These are phyloP conservation scores for Enteromius radiatus DNA, from an alignment of 2,797 vertebrate genomes.

Conservation along the genomic window DNA sequence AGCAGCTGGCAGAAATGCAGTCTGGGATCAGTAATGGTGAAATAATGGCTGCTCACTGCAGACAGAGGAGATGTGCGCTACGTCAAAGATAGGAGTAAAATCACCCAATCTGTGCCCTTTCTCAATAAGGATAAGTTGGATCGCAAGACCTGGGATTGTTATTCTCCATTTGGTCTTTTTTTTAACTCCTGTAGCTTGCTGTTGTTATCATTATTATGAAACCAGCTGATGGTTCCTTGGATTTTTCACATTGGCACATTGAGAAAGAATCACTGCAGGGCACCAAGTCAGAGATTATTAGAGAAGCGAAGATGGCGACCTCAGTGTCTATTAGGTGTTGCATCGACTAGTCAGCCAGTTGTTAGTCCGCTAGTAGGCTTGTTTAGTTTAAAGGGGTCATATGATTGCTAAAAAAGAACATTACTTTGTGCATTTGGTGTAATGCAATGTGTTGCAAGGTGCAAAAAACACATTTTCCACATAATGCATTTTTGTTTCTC, in stretches of 20 bases:
- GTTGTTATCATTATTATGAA: not conserved
- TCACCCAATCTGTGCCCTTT: not conserved
- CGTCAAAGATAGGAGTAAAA: constrained; percentile 15
- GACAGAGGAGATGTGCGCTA: constrained; percentile 3
- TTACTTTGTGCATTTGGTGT: no score
- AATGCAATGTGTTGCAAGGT: no score
- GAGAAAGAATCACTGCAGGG: not conserved
- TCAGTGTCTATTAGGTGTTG: not conserved
- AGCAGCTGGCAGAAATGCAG: constrained; percentile 31
- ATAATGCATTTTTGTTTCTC: no score
- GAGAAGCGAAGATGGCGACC: not conserved
- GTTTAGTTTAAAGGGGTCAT: not conserved
- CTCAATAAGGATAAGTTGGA: constrained; percentile 6
- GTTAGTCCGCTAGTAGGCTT: not conserved
- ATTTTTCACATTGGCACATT: not conserved
- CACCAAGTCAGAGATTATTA: not conserved
- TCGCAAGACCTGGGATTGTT: constrained; percentile 7
- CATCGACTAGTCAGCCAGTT: not conserved
- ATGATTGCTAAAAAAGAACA: no score
- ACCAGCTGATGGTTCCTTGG: not conserved
- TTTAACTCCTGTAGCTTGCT: not conserved
- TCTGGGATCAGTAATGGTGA: constrained; percentile 36
- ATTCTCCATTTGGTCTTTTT: not conserved
- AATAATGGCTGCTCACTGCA: constrained; percentile 43
- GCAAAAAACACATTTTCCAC: no score